Percentiles rank a stretch among this genome's conserved stretches.
These are phyloP conservation scores for Ridgeia piscesae DNA, from an alignment of 1,140 invertebrate species.

Conservation along the genomic window DNA sequence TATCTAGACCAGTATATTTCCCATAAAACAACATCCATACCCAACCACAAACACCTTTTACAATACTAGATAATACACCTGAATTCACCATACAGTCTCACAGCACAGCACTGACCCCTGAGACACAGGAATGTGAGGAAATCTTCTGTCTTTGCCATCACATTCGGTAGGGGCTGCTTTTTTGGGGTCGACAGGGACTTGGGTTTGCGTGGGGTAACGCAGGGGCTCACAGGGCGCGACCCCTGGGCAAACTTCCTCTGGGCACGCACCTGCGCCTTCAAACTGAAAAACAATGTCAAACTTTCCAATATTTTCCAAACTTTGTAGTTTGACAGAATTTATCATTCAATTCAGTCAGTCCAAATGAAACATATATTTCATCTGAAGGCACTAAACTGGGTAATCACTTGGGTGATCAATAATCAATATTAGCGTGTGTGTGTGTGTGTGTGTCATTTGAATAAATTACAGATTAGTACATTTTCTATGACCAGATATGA, in stretches of 20 bases:
- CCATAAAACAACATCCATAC: too few species aligned
- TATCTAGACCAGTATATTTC: too few species aligned
- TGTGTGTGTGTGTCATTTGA: too few species aligned
- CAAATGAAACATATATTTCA: neutral
- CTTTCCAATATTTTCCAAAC: neutral
- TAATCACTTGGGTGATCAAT: too few species aligned
- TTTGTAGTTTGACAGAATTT: neutral
- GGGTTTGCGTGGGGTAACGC: conserved; percentile 64
- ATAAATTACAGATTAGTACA: too few species aligned
- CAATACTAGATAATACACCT: neutral
- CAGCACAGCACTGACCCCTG: conserved; percentile 63
- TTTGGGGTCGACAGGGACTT: conserved; percentile 63
- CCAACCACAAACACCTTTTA: too few species aligned
- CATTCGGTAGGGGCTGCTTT: conserved; percentile 40
- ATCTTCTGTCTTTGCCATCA: conserved; percentile 79
- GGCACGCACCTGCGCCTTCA: conserved; percentile 69
- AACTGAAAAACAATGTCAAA: conserved; percentile 21
- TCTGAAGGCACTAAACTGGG: too few species aligned
- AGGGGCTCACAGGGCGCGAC: conserved; percentile 62
- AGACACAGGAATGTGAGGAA: conserved; percentile 88
- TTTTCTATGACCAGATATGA: too few species aligned
- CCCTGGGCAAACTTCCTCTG: conserved; percentile 90
- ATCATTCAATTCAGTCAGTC: neutral
- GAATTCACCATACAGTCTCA: neutral
- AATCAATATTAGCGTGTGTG: too few species aligned